Base-by-base conservation (phyloP, 2,888 invertebrate genomes). In the Torymus auratus region DNA sequence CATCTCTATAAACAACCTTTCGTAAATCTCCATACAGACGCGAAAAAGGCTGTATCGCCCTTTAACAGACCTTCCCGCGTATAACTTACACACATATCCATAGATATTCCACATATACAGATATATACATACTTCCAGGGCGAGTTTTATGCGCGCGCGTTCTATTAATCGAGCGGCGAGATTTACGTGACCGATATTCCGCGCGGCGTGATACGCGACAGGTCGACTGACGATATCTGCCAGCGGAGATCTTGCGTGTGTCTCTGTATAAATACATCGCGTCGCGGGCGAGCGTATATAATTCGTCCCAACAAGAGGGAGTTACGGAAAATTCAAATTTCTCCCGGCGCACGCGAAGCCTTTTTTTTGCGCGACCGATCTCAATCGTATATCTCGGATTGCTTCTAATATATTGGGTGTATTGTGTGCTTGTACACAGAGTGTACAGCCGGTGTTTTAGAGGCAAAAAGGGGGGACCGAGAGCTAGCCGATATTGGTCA, bases 161-260 rank as follows among this genome's bases (percentile, higher is more conserved):
- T 73, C 17, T 61, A 73, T 78, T 78, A 78, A 72, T 78, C 67
- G 72, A 68, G 28, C 41, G 55, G 41, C 17, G 61, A 78, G 78
- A 78, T 78, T 78, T 73, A 78, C 78, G 72, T 78, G 78, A 73
- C 62, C 68, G 67, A 78, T 78, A 78, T 73, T 55, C 50, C 41
- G 50, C 41, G 50, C 13, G 4, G 14, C 41, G 65, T 61, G 72
- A 68, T 65, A 62, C 52, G 64, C 62, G 78, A 70, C 62, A 65
- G 69, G 64, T 76, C 78, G 68, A 68, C 52, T 62, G 72, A 67
- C 68, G 70, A 72, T 78, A 73, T 78, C 78, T 53, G 20, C 55
- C 41, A 17, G 4, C 56, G 53, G 41, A 50, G 23, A 78, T 78
- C 72, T 72, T 56, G 12, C n/a, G 20, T 20, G 20, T 20, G 20